A percentile compares a stretch with the other conserved stretches of the same genome.
These are phyloP conservation scores for Meteorus sp. DNA, from an alignment of 1,140 invertebrate genomes.

Conservation along the genomic window DNA sequence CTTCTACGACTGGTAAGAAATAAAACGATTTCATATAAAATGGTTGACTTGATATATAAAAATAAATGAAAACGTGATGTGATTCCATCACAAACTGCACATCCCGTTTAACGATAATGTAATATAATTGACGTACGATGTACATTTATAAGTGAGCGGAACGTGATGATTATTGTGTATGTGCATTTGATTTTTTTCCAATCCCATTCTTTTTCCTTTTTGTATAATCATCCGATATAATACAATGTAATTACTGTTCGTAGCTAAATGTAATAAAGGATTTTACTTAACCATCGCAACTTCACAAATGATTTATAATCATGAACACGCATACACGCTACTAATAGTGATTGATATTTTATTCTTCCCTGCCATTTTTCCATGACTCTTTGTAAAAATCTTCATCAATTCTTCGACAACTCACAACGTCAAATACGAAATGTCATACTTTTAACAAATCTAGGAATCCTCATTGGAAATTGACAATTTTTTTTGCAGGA, in stretches of 20 bases:
- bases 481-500: too few species aligned
- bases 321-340: too few species aligned
- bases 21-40: not conserved
- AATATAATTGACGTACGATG: not conserved
- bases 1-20: conserved; percentile 10
- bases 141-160: not conserved
- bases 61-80: too few species aligned
- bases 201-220: too few species aligned
- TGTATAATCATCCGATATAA: too few species aligned
- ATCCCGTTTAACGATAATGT: not conserved
- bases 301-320: conserved; percentile 1
- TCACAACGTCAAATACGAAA: too few species aligned
- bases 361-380: too few species aligned
- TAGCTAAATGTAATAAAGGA: conserved; percentile 53
- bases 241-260: conserved; percentile 38
- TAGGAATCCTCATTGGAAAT: too few species aligned
- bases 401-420: too few species aligned
- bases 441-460: too few species aligned
- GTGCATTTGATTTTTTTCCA: conserved; percentile 28
- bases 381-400: too few species aligned
- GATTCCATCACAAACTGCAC: conserved; percentile 5
- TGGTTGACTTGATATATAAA: conserved; percentile 1
- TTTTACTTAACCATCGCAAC: conserved; percentile 38
- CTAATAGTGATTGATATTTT: too few species aligned
- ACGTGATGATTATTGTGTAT: conserved; percentile 24